phyloP scores from a whole-genome alignment of 2,797 vertebrate species.

The Labeo calbasu region DNA sequence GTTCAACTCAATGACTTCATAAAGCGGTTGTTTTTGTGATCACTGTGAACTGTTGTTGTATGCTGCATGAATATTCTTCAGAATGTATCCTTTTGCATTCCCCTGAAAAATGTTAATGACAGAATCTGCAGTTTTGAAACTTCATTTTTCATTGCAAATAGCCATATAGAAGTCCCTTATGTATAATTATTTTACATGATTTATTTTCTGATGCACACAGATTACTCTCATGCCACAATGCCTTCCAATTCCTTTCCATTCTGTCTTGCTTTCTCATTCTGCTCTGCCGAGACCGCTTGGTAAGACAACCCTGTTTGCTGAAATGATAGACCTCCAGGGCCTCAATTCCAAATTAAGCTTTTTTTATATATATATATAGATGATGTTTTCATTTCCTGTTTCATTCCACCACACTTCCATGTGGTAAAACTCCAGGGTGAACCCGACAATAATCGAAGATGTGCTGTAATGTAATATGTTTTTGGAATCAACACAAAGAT shows the following conservation, averaged over 20 bases:
- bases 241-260: background rate
- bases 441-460: constrained; percentile 43
- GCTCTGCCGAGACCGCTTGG: background rate
- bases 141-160: background rate
- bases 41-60: background rate
- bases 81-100: too few relatives aligned
- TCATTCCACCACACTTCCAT: constrained; percentile 41
- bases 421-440: constrained; percentile 46
- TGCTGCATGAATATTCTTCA: background rate
- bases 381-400: constrained; percentile 21
- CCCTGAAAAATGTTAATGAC: too few relatives aligned
- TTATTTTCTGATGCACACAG: constrained; percentile 3
- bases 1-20: background rate
- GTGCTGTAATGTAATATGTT: constrained; percentile 55
- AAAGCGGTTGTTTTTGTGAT: too few relatives aligned
- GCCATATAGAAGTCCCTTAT: background rate
- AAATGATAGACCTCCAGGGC: constrained; percentile 36
- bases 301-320: background rate
- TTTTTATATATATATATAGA: constrained; percentile 6
- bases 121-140: too few relatives aligned
- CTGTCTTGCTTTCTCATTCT: background rate
- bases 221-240: background rate
- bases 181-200: background rate
- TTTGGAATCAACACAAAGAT: constrained; percentile 61
- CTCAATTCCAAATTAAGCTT: constrained; percentile 17